Base-by-base conservation (phyloP, 2,797 vertebrate species). In the Sebastes steindachneri region DNA sequence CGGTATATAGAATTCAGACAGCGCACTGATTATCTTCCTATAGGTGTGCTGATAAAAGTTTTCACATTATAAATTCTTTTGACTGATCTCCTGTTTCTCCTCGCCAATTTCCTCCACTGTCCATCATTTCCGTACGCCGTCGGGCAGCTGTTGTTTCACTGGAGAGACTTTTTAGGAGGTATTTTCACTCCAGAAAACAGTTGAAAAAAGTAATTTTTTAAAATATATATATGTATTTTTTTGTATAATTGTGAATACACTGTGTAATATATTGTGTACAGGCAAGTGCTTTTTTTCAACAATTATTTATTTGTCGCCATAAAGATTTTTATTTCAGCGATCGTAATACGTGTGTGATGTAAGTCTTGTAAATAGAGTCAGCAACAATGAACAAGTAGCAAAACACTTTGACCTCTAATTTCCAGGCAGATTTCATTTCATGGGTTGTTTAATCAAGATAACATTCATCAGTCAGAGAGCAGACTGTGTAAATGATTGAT, bases 301-400 rank as follows among this genome's bases (percentile, higher is more conserved):
- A 11, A 58, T 6, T 95, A 93, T 94, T 93, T 94, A 94, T 95
- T 93, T 88, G 80, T 80, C 2, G 4, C n/a, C 71, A 29, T 77
- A 35, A 68, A 19, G n/a, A 81, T 88, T 83, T 83, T 86, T 63
- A 62, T 79, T 81, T 72, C 62, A 81, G 12, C 15, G 17, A 19
- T 59, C 60, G 3, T 31, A 41, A 57, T 9, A 35, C 4, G 31
- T 72, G 45, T 19, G 23, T 73, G 23, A 68, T 77, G 19, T 21
- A 41, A 59, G n/a, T 70, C 15, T 63, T 85, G 51, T 86, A 63
- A 82, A 86, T 65, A 60, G 9, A 12, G 15, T 74, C 3, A 26
- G 28, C n/a, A 45, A 66, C 62, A 65, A 3, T 66, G 64, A 77
- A 84, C 70, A 78, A 73, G 73, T 75, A 78, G 78, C 70, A 68